Conservation (phyloP, 2,888 invertebrate genomes). For the Melinopterus prodromus region DNA sequence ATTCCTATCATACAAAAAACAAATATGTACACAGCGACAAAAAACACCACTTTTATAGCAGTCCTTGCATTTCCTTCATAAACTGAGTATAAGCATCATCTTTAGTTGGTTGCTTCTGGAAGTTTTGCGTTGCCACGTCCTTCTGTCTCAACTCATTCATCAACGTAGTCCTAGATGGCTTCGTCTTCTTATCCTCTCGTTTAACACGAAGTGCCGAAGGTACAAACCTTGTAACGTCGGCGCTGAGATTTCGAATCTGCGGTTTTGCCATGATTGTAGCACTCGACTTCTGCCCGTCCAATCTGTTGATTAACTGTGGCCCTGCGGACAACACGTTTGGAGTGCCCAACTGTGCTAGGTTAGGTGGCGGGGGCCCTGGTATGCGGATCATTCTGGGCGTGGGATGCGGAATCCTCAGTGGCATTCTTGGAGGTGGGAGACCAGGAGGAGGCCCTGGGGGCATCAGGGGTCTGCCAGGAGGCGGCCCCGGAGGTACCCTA, state of each 20-base stretch:
- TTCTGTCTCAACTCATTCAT: conserved; percentile 65
- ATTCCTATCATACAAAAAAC: background rate
- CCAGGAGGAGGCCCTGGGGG: conserved; percentile 70
- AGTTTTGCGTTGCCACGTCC: conserved; percentile 55
- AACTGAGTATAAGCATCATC: conserved; percentile 99
- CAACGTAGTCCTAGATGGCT: conserved; percentile 64
- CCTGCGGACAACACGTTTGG: conserved; percentile 83
- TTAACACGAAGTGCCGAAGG: conserved; percentile 93
- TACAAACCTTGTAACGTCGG: conserved; percentile 94
- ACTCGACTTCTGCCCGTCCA: conserved; percentile 67
- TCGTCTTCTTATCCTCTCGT: conserved; percentile 78
- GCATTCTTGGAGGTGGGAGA: conserved; percentile 67
- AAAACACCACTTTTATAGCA: conserved; percentile 67
- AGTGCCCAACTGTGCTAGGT: conserved; percentile 52
- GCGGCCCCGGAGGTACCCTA: conserved; percentile 67
- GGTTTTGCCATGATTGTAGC: conserved; percentile 94
- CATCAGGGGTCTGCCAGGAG: conserved; percentile 62
- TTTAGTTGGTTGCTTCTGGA: conserved; percentile 70
- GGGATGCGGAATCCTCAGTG: conserved; percentile 64
- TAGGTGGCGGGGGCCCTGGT: conserved; percentile 38
- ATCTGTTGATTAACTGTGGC: conserved; percentile 80
- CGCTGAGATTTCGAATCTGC: conserved; percentile 91
- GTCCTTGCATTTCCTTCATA: conserved; percentile 97
- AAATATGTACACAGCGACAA: background rate
- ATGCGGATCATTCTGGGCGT: conserved; percentile 61